Base-by-base conservation (phyloP, 2,113 vertebrate genomes). In the Manacus vitellinus region DNA sequence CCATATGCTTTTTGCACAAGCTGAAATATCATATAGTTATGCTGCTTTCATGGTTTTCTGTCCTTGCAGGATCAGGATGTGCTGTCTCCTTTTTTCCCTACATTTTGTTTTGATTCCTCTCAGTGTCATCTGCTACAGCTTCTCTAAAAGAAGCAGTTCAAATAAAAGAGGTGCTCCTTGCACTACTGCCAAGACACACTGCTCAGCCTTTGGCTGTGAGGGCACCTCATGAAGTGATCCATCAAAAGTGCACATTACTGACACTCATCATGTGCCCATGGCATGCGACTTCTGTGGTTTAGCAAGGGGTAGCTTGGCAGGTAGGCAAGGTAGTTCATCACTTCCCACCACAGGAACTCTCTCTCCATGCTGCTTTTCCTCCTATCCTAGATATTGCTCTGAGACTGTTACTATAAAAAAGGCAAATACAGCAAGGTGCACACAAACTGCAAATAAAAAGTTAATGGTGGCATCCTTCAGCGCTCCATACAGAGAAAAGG, bases 401-500 rank as follows among this genome's bases (percentile, higher is more conserved):
- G 52, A 84, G 25, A 71, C 81, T 78, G 72, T 49, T 68, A 3
- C 71, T n/a, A 76, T 66, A 2, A 87, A 80, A 75, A 67, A 31
- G 41, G 10, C 41, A 73, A 88, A 51, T 77, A 51, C 14, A 31
- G 44, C 56, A 84, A 96, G 78, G 37, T 93, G 74, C 85, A 90
- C 75, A 74, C 61, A 95, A 61, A 95, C 70, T 65, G 61, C 89
- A 96, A 90, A 95, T 93, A 84, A 92, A 75, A 94, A 75, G 31
- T 83, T 95, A 93, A 95, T 91, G 65, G 73, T 47, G 4, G 2
- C 47, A 79, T 89, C 61, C 55, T 92, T 56, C 73, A 47, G 81
- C 0, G 0, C 61, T 76, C 58, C 68, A 33, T 35, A 55, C 82
- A 88, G 65, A 92, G 44, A 41, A 46, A 91, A 94, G 27, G 44